phyloP scores from a whole-genome alignment of 2,113 vertebrate genomes.

The Elephas maximus region DNA sequence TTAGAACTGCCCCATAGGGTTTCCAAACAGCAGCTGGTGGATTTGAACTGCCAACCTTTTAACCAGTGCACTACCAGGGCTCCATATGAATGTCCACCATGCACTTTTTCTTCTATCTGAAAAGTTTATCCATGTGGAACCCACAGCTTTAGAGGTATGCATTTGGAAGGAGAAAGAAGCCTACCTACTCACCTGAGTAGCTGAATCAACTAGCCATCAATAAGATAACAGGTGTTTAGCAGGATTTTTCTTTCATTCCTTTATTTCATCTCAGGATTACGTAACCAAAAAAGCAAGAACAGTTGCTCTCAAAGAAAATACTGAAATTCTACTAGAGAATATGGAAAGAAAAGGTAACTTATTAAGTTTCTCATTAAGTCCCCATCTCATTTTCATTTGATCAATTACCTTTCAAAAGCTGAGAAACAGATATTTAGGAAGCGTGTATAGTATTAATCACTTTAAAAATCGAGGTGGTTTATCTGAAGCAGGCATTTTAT shows the following conservation, averaged over 20 bases:
- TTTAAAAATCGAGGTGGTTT: conserved; percentile 3
- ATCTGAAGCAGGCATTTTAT: not conserved
- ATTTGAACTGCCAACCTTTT: too few relatives aligned
- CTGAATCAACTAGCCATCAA: not conserved
- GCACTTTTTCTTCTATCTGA: not conserved
- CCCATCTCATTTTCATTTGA: not conserved
- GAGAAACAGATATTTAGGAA: not conserved
- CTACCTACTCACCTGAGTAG: not conserved
- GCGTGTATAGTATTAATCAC: not conserved
- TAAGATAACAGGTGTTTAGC: not conserved
- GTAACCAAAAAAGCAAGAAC: not conserved
- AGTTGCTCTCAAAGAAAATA: not conserved
- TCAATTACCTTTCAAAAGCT: not conserved
- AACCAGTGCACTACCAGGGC: too few relatives aligned
- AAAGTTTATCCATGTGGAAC: not conserved
- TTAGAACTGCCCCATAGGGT: too few relatives aligned
- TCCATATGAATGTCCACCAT: not conserved
- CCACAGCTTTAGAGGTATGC: not conserved
- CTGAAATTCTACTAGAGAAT: not conserved
- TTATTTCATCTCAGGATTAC: not conserved
- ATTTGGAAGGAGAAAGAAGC: not conserved
- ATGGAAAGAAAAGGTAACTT: not conserved
- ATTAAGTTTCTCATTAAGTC: conserved; percentile 17
- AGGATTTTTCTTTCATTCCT: not conserved
- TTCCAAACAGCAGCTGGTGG: too few relatives aligned